These are phyloP conservation scores for Prosapia bicincta DNA, from an alignment of 2,888 invertebrate genomes.

Conservation along the genomic window DNA sequence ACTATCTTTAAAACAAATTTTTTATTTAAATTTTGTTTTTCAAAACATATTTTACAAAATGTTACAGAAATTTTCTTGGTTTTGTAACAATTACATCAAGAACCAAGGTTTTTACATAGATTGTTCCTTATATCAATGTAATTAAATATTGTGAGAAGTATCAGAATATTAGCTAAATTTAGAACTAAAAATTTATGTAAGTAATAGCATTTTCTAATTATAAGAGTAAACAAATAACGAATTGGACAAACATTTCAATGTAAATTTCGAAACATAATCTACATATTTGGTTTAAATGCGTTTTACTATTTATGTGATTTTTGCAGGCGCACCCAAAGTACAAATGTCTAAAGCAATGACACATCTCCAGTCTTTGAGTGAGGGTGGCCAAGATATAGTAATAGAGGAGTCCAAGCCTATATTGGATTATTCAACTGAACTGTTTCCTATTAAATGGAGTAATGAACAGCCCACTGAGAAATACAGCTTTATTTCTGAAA, in stretches of 20 bases:
- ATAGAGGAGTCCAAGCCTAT: slow-evolving; percentile 61
- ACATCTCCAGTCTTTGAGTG: slow-evolving; percentile 81
- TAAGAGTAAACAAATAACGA: no score
- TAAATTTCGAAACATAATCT: slow-evolving; percentile 10
- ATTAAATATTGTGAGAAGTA: no score
- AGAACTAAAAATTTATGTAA: no score
- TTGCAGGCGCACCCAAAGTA: slow-evolving; percentile 63
- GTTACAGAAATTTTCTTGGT: no score
- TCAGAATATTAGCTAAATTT: no score
- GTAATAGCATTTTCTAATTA: neutral
- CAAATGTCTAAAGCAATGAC: slow-evolving; percentile 79
- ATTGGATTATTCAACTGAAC: slow-evolving; percentile 72
- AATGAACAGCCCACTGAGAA: slow-evolving; percentile 64
- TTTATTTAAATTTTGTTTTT: no score
- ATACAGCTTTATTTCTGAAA: slow-evolving; percentile 82
- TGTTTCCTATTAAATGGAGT: slow-evolving; percentile 69
- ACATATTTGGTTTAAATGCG: neutral
- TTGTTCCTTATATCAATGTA: no score
- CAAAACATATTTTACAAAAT: no score
- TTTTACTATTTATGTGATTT: slow-evolving; percentile 28
- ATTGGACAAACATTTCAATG: no score
- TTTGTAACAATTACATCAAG: no score
- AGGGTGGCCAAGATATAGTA: slow-evolving; percentile 68
- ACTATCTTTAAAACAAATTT: no score
- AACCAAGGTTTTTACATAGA: no score